Evolutionary conservation across 2,888 invertebrate species (phyloP), one percentile per base, ranked within the genome.

Genomic region (Macroteleia sp.): DNA sequence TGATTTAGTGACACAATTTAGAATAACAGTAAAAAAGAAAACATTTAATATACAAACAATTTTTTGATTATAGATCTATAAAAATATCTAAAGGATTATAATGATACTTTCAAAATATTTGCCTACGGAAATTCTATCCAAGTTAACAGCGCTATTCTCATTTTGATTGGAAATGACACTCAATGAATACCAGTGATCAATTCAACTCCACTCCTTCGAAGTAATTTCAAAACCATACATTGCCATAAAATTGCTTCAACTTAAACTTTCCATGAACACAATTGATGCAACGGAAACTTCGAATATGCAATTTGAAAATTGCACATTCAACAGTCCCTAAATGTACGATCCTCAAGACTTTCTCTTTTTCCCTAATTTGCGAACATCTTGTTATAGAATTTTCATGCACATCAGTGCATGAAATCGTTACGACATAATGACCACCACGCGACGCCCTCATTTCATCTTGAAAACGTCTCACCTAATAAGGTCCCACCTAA

Each of bases 331-430:
- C n/a, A 22, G 36, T 54, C 14, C 17, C 32, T 41, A 48, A 17
- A 12, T 16, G 20, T n/a, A 16, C n/a, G 14, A 50, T 46, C 17
- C 16, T 50, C 34, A 3, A 52, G 50, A 59, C 73, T 74, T 74
- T 74, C 73, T 59, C 71, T 62, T 39, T 74, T 74, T n/a, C n/a
- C 57, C 50, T 50, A 56, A 64, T 64, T 62, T 22, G 41, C 25
- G 30, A 20, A 20, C 71, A 71, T 71, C 71, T 71, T 56, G 62
- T 71, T 71, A 62, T 62, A 48, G 41, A 71, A 71, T 62, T 71
- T 71, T 54, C 71, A 71, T 71, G 71, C 71, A 71, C 62, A 62
- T 62, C 62, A 64, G 71, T 10, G 71, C 71, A 73, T 73, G 64
- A 73, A 73, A 73, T 56, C 12, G 54, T 46, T 62, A 56, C 41